Conservation (phyloP, 1,140 invertebrate genomes). For the Coptotermes formosanus region DNA sequence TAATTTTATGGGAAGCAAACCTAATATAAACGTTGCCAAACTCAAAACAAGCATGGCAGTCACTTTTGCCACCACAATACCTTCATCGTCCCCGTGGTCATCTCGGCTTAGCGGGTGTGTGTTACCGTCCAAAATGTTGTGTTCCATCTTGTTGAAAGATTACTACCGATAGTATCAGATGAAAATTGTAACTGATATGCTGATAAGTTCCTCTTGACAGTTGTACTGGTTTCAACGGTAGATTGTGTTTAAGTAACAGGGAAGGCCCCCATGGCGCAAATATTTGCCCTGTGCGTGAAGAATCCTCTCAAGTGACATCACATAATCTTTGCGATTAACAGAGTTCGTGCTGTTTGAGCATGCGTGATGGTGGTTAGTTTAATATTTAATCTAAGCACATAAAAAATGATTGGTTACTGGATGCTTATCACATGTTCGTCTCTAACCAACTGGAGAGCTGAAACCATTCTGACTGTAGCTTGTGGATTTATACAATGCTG, state of each 20-base stretch:
- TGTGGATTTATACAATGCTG: no score
- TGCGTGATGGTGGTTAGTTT: no score
- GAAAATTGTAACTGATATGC: background rate
- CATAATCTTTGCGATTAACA: no score
- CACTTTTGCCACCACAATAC: constrained; percentile 61
- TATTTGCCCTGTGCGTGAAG: no score
- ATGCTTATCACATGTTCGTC: no score
- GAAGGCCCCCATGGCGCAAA: no score
- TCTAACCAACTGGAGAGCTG: no score
- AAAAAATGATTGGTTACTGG: no score
- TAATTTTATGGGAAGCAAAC: constrained; percentile 64
- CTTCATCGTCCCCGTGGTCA: constrained; percentile 33
- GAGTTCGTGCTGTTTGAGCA: no score
- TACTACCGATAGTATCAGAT: background rate
- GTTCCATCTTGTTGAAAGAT: background rate
- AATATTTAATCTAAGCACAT: no score
- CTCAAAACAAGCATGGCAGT: constrained; percentile 71
- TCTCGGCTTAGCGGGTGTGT: background rate
- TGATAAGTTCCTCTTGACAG: background rate
- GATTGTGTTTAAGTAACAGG: background rate
- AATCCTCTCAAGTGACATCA: no score
- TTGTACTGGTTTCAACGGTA: background rate
- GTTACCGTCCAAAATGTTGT: background rate
- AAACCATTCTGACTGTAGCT: no score
- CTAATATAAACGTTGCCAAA: constrained; percentile 64